These are phyloP conservation scores for Saccopteryx leptura DNA, from an alignment of 2,113 vertebrate genomes.

Conservation along the genomic window DNA sequence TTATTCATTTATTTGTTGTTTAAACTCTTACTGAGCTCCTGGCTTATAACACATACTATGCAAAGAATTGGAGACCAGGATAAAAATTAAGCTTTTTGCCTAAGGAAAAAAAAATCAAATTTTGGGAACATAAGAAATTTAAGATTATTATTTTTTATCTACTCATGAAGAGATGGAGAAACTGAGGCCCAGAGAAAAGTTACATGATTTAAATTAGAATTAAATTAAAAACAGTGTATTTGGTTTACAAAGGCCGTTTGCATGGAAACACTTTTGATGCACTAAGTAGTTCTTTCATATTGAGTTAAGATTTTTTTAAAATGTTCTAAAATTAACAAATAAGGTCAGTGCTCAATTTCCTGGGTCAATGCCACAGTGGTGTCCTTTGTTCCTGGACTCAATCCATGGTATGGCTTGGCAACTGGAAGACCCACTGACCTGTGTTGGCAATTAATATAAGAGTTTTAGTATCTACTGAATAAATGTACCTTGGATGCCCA, in stretches of 20 bases:
- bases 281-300: slow-evolving; percentile 42
- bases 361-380: slow-evolving; percentile 18
- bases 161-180: slow-evolving; percentile 27
- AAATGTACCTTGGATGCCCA: background rate
- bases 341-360: slow-evolving; percentile 56
- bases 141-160: background rate
- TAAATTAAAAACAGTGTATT: background rate
- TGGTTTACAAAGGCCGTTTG: background rate
- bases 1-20: background rate
- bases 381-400: slow-evolving; percentile 56
- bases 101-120: background rate
- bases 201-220: background rate
- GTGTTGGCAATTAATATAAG: slow-evolving; percentile 7
- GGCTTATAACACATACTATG: background rate
- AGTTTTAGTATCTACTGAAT: background rate
- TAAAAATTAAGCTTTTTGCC: background rate
- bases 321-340: slow-evolving; percentile 67
- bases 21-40: background rate
- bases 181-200: slow-evolving; percentile 25
- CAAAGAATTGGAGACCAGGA: background rate
- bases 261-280: slow-evolving; percentile 37
- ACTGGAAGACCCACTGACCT: slow-evolving; percentile 27
- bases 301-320: slow-evolving; percentile 55
- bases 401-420: slow-evolving; percentile 13
- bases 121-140: slow-evolving; percentile 15